Base-by-base conservation (phyloP, 2,797 vertebrate genomes). In the Myripristis jacobus region DNA sequence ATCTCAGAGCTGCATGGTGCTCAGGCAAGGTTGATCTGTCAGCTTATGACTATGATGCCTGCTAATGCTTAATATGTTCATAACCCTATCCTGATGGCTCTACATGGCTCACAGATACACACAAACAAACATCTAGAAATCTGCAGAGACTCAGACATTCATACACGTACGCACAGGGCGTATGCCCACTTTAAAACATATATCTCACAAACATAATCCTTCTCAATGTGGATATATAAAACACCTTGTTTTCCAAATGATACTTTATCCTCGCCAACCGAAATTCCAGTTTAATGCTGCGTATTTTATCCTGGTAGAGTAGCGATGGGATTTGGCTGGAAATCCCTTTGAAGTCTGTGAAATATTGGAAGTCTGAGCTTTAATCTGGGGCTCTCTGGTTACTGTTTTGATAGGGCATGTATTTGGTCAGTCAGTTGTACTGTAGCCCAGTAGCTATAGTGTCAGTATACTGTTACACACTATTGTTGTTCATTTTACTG, bases 351-450 rank as follows among this genome's bases (percentile, higher is more conserved):
- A 88, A 83, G 53, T 80, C 43, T 80, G 65, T 83, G 60, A 79
- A 85, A 81, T 83, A 87, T 81, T 88, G 79, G 27, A 83, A 46
- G 65, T 83, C 72, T 75, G 50, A 51, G 64, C 70, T 84, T 75
- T 69, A 87, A 87, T 87, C 81, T 72, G 66, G 21, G 8, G 36
- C 66, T 82, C 76, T 77, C 76, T 60, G 41, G 73, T 84, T 87
- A 73, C 82, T 82, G 79, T 86, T 88, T 82, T 80, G 75, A 87
- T 82, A 75, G 74, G 66, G 25, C 79, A 75, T 83, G 77, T 80
- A 81, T 55, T 73, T 73, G 72, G 80, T 70, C 67, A 51, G 56
- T 47, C 55, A 47, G 57, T 63, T 69, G 48, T 6, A 22, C 64
- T 74, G 52, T 29, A 71, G 55, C 25, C 80, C 76, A 79, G 79